Evolutionary conservation across 2,797 vertebrate species (phyloP), one percentile per base, ranked within the genome.

Genomic region (Cossypha niveicapilla): DNA sequence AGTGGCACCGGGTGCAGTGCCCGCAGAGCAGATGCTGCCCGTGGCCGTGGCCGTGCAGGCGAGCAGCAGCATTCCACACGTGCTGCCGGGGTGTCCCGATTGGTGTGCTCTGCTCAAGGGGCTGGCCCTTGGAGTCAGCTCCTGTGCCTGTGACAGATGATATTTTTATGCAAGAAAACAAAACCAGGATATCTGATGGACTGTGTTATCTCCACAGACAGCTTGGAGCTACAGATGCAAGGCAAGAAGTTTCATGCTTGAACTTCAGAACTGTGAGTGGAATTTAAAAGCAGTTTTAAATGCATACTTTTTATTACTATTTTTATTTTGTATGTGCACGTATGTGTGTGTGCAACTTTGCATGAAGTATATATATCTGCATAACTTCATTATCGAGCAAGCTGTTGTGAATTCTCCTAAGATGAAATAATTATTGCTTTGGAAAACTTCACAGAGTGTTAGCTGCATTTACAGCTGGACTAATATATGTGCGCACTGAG

Each of bases 101-200:
- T 97, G 97, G 94, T 75, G 94, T 87, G 94, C 70, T 92, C 58
- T 3, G 45, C 92, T 90, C 89, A 96, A 93, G 96, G 97, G 97
- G 96, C 95, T 73, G 96, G 96, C 78, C 94, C 94, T 96, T 79
- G 73, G 34, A 34, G 80, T 80, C 95, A 81, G 86, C 92, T 74
- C 76, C 94, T 67, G 80, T 88, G 92, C 78, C 93, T 97, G 87
- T 97, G 95, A 97, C 97, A 98, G 93, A 94, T 97, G 93, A 92
- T 94, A 95, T 95, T 95, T 96, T 97, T 85, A 97, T 93, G 90
- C 95, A 87, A 81, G 96, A 97, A 96, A 98, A 96, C 94, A 94
- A 97, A 92, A 72, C 89, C 96, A 93, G 94, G 91, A 89, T 92
- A 76, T 94, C 93, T 96, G 94, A 96, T 96, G 96, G 90, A 88